Base-by-base conservation (phyloP, 2,888 invertebrate genomes). In the Malacosoma neustria region DNA sequence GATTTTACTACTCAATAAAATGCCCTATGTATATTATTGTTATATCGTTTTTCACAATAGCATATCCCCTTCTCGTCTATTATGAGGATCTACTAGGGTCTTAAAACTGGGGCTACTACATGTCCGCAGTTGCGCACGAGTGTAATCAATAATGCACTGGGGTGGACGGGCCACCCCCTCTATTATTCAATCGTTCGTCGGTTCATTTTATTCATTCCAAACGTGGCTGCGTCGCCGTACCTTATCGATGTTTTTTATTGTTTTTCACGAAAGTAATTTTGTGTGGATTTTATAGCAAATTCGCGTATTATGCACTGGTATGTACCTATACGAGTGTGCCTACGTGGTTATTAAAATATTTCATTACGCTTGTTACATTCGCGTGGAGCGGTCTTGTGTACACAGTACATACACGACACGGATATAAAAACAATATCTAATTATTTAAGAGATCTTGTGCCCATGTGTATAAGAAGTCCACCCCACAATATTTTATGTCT, bases 201-300 rank as follows among this genome's bases (percentile, higher is more conserved):
- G 14, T 35, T 42, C 13, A 31, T 39, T 36, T 36, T 30, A 12
- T 14, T 14, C 5, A 14, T 12, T 15, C n/a, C n/a, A n/a, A n/a
- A n/a, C n/a, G n/a, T n/a, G 11, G 42, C 42, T 64, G 68, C 61
- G 64, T 48, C 50, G 63, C 54, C 58, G 50, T 51, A 63, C 60
- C 68, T 82, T 82, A 82, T 84, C 82, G 74, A 62, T 29, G 37
- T 48, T 72, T 81, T n/a, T 82, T 80, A 81, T 82, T 67, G 79
- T 79, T 79, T 69, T 72, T 48, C 38, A 55, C 54, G 57, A 75
- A 80, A 81, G 73, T 80, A 80, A 82, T 80, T 76, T n/a, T 61
- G 40, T 47, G 57, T 63, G 57, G 68, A 70, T 68, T 72, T 68
- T 70, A 66, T 64, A 68, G 58, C 63, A 53, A 52, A 42, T 48